Base-by-base conservation (phyloP, 2,113 vertebrate genomes). In the Chloebia gouldiae region DNA sequence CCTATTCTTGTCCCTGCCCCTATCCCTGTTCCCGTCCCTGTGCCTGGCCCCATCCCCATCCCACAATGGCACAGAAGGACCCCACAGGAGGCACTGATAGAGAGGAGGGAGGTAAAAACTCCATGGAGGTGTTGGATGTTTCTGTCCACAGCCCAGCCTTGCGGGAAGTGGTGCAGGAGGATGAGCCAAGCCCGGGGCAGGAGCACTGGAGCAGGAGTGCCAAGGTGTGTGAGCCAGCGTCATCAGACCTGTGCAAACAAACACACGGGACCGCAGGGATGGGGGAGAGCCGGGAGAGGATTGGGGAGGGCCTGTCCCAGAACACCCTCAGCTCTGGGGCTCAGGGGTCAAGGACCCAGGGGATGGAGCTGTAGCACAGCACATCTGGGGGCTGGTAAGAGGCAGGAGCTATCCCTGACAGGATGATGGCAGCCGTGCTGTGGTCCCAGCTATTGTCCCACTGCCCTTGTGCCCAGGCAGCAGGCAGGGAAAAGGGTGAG, bases 221-320 rank as follows among this genome's bases (percentile, higher is more conserved):
- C 0, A 2, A 85, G 80, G 49, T 47, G 65, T 76, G 79, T 9
- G 25, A 82, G 79, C 47, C 9, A 27, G 51, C 2, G 4, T 49
- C 69, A 59, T 33, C 85, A 31, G 35, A 53, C 25, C 65, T 57
- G n/a, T 23, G 37, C 87, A 94, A 95, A 90, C 84, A 73, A 93
- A 95, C 73, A 35, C 14, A 0, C 40, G 0, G 42, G 20, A 30
- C 39, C 1, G 7, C n/a, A 5, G 35, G 10, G 57, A 42, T 1
- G 3, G n/a, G 20, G 72, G 7, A 57, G 9, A 88, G 61, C 31
- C 1, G 1, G 51, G 53, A 83, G 7, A 33, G 24, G 30, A 17
- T 33, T 6, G 22, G 49, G 33, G 30, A 91, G 13, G n/a, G n/a
- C 13, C 37, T 0, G 0, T 21, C 66, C 42, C 0, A 0, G 4